Base-by-base conservation (phyloP, 1,140 invertebrate species). In the Temnothorax nylanderi region DNA sequence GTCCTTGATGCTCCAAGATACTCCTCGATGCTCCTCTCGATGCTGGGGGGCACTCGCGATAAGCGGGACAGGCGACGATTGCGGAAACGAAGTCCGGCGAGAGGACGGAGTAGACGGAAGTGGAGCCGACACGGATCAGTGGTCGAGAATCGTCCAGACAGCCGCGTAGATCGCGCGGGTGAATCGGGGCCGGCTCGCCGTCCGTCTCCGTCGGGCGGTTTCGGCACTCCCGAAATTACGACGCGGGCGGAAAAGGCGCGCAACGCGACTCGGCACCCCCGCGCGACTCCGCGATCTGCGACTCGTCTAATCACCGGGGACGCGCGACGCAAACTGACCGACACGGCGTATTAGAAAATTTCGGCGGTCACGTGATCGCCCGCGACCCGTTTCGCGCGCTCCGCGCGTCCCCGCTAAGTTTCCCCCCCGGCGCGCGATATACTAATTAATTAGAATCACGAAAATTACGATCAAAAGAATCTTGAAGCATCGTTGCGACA, bases 321-420 rank as follows among this genome's bases (percentile, higher is more conserved):
- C 16, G 44, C 44, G 16, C 67, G 44, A 49, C 67, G 47, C 47
- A 0, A 51, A 71, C 44, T 71, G 16, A 10, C 8, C 7, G 62
- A 6, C 13, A 41, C 37, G 37, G 32, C 47, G 16, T 34, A 71
- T 71, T 72, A 49, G 26, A 72, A 72, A 72, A 49, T 72, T 51
- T 72, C 16, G 69, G 47, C 69, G 47, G 2, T 71, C 47, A 32
- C 26, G 26, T 51, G 47, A 71, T 8, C 41, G 5, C 11, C 13
- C 21, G 16, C 3, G 26, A 41, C 37, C 1, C 11, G 32, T 64
- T 37, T 64, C 16, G 62, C 62, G 62, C 34, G 16, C 8, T 18
- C 16, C 49, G 4, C 26, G 58, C 26, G 58, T 62, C 13, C 1
- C 26, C 26, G 58, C 4, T 2, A 11, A 11, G 21, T 58, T n/a